Base-by-base conservation (phyloP, 1,140 invertebrate genomes). In the Metaphire vulgaris region DNA sequence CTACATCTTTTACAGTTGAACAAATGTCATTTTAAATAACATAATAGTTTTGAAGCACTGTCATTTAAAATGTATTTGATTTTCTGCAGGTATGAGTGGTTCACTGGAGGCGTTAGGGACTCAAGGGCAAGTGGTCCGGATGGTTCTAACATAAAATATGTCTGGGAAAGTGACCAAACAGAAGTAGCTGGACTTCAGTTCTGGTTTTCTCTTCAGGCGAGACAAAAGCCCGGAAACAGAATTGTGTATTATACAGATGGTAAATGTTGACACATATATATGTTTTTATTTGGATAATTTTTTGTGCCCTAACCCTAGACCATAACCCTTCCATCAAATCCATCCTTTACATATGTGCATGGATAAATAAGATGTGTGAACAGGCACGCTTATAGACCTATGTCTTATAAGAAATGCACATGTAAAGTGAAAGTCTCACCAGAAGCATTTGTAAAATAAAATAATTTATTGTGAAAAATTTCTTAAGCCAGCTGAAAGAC, bases 161-260 rank as follows among this genome's bases (percentile, higher is more conserved):
- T 79, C n/a, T 79, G 78, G 78, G 76, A 75, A 30, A 34, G 73
- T 16, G 72, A 77, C 65, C 33, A 72, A 31, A 77, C 78, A 26
- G 73, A 77, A 65, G 67, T 77, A 56, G 33, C 34, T 26, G 76
- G 76, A 2, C 30, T 33, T 26, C 76, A 77, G 66, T 76, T 76
- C 72, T 77, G 76, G 76, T 32, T 76, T n/a, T 28, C 56, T 6
- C 16, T 29, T 34, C 34, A 77, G 14, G 30, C 31, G 12, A 30
- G 76, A 1, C 33, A 21, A 16, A 15, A 56, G 16, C 0, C 15
- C 33, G 72, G 72, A 32, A 69, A 74, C 28, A 32, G 69, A 1
- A 75, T 77, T 29, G 72, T 69, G n/a, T 77, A 77, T 56, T 16
- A 41, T 32, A 68, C 72, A 0, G 73, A 74, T 41, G 72, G 70